Percentiles rank a stretch among this genome's conserved stretches.
These are phyloP conservation scores for Dendrocopos noguchii DNA, from an alignment of 2,113 vertebrate species.

Conservation along the genomic window DNA sequence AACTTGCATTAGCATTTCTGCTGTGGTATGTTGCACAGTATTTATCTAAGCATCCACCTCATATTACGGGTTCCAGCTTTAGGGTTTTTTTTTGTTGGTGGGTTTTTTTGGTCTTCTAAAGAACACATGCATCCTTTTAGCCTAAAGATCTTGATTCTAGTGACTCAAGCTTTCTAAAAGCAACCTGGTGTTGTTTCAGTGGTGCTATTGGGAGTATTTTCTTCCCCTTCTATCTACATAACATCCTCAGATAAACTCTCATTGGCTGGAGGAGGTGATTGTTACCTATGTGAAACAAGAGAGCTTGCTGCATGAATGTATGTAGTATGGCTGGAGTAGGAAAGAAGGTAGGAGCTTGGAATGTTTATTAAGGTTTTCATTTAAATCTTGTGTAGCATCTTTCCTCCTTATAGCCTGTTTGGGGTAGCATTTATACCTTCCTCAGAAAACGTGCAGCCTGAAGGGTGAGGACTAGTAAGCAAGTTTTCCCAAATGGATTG, in stretches of 20 bases:
- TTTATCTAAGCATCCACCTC: background rate
- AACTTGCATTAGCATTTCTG: constrained; percentile 26
- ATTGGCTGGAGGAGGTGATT: background rate
- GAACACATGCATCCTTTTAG: background rate
- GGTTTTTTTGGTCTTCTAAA: background rate
- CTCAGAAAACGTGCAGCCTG: background rate
- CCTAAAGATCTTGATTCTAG: background rate
- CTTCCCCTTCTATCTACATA: background rate
- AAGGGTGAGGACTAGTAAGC: background rate
- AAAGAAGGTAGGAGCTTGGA: background rate
- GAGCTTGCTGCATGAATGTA: background rate
- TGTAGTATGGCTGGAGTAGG: background rate
- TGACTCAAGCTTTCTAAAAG: background rate
- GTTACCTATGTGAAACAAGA: background rate
- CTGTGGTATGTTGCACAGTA: background rate
- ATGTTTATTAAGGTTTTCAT: background rate
- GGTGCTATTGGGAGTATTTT: background rate
- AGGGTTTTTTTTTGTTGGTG: background rate
- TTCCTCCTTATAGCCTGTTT: background rate
- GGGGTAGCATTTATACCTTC: background rate
- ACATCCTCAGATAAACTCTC: background rate
- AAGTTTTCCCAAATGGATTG: background rate
- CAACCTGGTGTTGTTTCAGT: background rate
- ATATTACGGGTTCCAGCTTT: background rate
- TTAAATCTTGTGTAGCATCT: background rate